Evolutionary conservation across 1,140 invertebrate genomes (phyloP).

Genomic region (Aplysia californica): DNA sequence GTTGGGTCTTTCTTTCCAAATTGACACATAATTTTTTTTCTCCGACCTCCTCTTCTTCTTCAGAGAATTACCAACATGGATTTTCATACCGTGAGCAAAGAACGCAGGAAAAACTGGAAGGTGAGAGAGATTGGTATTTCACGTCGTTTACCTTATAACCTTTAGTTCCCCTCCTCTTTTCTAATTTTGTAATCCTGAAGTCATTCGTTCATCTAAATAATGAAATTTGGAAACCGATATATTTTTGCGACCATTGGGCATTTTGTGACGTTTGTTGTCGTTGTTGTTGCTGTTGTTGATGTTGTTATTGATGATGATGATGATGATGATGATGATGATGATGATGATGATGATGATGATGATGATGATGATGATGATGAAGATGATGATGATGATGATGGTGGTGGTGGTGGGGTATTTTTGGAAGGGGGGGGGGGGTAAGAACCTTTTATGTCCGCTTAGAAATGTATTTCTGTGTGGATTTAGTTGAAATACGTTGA

Average conservation of each 20-base stretch:
- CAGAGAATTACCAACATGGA: constrained; percentile 33
- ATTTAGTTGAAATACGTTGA: too few relatives aligned
- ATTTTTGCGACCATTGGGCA: not conserved
- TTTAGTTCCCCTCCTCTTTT: too few relatives aligned
- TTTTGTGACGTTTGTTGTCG: not conserved
- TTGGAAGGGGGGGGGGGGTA: too few relatives aligned
- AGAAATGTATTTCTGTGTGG: too few relatives aligned
- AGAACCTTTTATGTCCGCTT: too few relatives aligned
- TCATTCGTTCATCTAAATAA: too few relatives aligned
- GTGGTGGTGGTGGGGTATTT: not conserved
- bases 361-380: not conserved
- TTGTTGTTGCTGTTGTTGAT: not conserved
- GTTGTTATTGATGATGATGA: not conserved
- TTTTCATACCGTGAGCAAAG: constrained; percentile 16
- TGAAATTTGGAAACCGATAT: too few relatives aligned
- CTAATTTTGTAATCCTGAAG: too few relatives aligned
- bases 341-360: not conserved
- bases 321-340: not conserved
- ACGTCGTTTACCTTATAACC: not conserved
- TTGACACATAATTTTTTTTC: too few relatives aligned
- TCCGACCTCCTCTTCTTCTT: too few relatives aligned
- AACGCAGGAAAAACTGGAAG: constrained; percentile 35
- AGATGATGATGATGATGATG: not conserved
- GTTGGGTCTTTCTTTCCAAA: too few relatives aligned
- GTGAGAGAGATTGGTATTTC: too few relatives aligned